Conservation (phyloP, 2,797 vertebrate species). For the Cephalopachus bancanus region DNA sequence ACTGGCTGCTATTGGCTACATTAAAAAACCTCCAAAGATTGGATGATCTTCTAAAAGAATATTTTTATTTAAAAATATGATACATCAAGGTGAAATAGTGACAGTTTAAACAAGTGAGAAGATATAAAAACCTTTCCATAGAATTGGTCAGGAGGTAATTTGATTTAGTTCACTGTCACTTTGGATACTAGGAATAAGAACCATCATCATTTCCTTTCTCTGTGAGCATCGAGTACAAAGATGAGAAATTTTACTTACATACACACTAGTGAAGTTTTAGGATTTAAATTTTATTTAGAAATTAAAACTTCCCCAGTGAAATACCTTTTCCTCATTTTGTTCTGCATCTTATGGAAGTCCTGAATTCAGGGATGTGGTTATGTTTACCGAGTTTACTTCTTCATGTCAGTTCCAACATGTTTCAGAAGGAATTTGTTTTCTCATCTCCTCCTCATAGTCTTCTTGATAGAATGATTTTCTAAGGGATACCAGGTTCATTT, state of each 20-base stretch:
- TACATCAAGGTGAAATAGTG: slow-evolving; percentile 92
- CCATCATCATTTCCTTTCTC: slow-evolving; percentile 35
- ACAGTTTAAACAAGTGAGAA: slow-evolving; percentile 85
- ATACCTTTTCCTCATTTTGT: slow-evolving; percentile 31
- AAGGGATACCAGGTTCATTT: slow-evolving; percentile 70
- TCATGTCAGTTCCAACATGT: slow-evolving; percentile 28
- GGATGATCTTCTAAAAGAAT: slow-evolving; percentile 82
- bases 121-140: slow-evolving; percentile 91
- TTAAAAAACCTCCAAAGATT: slow-evolving; percentile 58
- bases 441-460: neutral
- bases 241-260: slow-evolving; percentile 29
- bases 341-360: neutral
- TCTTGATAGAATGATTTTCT: slow-evolving; percentile 73
- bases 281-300: slow-evolving; percentile 74
- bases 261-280: neutral
- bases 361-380: slow-evolving; percentile 24
- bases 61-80: slow-evolving; percentile 93
- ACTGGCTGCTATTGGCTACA: slow-evolving; percentile 22
- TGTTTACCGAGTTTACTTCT: slow-evolving; percentile 32
- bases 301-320: slow-evolving; percentile 49
- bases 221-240: neutral
- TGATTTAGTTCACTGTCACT: slow-evolving; percentile 78
- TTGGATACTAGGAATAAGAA: slow-evolving; percentile 82
- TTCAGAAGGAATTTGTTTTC: slow-evolving; percentile 67
- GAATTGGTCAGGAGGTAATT: slow-evolving; percentile 83